Base-by-base conservation (phyloP, 1,140 invertebrate species). In the Drosophila melanica region DNA sequence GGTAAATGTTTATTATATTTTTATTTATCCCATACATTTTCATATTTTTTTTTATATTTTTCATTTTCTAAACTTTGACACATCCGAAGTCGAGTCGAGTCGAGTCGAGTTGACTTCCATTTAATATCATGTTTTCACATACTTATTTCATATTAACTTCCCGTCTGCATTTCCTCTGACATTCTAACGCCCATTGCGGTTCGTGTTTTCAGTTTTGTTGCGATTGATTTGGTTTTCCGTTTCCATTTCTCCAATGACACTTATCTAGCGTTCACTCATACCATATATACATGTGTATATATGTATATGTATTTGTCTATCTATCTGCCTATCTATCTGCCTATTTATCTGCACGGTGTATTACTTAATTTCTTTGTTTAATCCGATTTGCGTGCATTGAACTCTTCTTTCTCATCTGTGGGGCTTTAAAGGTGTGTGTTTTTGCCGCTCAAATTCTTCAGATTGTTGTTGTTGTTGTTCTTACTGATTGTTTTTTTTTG, bases 361-460 rank as follows among this genome's bases (percentile, higher is more conserved):
- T 87, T 84, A 87, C 69, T 87, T 87, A 89, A 89, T 78, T 90
- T 79, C 75, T 81, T 81, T 76, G 69, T 77, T 71, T 86, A 90
- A 90, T 86, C 86, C 81, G 86, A 90, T 90, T 90, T 86, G 76
- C 86, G 86, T 82, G 73, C 86, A 90, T 90, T 90, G 86, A 90
- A 90, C 86, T 74, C 48, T 39, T 64, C 45, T 55, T 23, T 66
- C 80, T 65, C 50, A 68, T 50, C 67, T 79, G 33, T 79, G 70
- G 72, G 20, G 67, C 37, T 77, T 76, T 75, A 57, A 37, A 68
- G 67, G 57, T 70, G 55, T 69, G 68, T 60, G 50, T 51, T 75
- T 73, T 75, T 63, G 50, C 54, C 59, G 69, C 60, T 64, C 44
- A 63, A 75, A 60, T 64, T 86, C 81, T 80, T 80, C 65, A 75